Evolutionary conservation across 2,888 invertebrate genomes (phyloP).

Genomic region (Amphipyra berbera): DNA sequence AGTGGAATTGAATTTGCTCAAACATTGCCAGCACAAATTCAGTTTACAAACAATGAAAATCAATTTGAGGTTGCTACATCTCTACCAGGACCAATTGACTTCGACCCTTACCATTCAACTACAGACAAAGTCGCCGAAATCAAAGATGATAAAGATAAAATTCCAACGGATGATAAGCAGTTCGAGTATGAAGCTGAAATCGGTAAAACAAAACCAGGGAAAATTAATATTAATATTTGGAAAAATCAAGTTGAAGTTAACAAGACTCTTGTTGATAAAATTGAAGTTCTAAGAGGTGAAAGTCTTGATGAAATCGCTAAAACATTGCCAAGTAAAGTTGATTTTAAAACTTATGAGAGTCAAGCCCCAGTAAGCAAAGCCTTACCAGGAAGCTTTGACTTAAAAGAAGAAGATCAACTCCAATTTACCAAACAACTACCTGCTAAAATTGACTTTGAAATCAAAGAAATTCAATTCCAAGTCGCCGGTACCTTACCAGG

Average conservation of each 20-base stretch:
- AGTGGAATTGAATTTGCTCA: neutral
- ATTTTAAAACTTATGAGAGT: constrained; percentile 15
- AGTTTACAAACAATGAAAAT: neutral
- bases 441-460: constrained; percentile 1
- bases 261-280: constrained; percentile 39
- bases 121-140: neutral
- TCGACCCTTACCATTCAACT: neutral
- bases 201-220: constrained; percentile 48
- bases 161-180: constrained; percentile 6
- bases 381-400: neutral
- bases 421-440: too few species aligned
- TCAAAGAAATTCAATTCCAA: constrained; percentile 2
- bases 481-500: neutral
- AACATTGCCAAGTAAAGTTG: constrained; percentile 22
- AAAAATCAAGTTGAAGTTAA: constrained; percentile 47
- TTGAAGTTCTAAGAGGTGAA: constrained; percentile 23
- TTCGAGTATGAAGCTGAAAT: constrained; percentile 41
- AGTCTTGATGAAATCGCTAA: constrained; percentile 33
- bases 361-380: constrained; percentile 14
- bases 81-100: constrained; percentile 12
- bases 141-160: neutral
- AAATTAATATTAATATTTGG: constrained; percentile 47
- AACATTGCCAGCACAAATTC: neutral
- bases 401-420: constrained; percentile 1
- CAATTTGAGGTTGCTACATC: neutral